A percentile compares a stretch with the other conserved stretches of the same genome.
These are phyloP conservation scores for Mesodorylaimus sp. DNA, from an alignment of 2,888 invertebrate species.

Conservation along the genomic window DNA sequence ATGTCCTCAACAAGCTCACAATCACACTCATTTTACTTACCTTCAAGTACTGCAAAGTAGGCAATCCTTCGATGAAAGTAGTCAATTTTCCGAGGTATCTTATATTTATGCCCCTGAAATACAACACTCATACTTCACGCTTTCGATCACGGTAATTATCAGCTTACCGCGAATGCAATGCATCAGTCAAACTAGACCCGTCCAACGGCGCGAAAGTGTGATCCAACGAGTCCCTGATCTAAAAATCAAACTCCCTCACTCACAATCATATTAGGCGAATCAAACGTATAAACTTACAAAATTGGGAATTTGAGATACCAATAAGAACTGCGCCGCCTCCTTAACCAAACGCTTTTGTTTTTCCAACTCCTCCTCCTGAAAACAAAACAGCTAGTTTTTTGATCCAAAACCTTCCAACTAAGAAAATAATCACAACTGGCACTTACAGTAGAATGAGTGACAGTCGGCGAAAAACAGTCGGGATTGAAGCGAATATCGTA, in stretches of 20 bases:
- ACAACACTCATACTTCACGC: neutral
- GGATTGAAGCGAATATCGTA: slow-evolving; percentile 96
- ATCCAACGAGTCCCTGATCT: slow-evolving; percentile 73
- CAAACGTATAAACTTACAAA: slow-evolving; percentile 47
- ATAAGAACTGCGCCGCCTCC: slow-evolving; percentile 83
- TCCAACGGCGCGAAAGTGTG: slow-evolving; percentile 86
- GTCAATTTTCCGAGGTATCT: slow-evolving; percentile 85
- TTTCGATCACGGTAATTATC: slow-evolving; percentile 7
- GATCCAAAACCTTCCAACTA: neutral
- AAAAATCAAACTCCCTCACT: slow-evolving; percentile 12
- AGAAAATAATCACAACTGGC: slow-evolving; percentile 1
- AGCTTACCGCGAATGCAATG: slow-evolving; percentile 54
- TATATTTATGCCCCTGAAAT: slow-evolving; percentile 67
- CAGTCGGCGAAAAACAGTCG: slow-evolving; percentile 87
- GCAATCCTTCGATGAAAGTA: slow-evolving; percentile 53
- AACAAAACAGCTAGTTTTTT: slow-evolving; percentile 8
- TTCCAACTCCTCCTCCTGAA: slow-evolving; percentile 42
- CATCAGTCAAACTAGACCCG: slow-evolving; percentile 72
- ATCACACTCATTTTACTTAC: too few relatives aligned
- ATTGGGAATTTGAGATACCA: slow-evolving; percentile 78
- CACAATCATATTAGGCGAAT: neutral
- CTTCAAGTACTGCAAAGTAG: slow-evolving; percentile 54
- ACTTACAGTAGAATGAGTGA: slow-evolving; percentile 50
- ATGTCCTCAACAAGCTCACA: too few relatives aligned
- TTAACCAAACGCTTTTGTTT: slow-evolving; percentile 74